Evolutionary conservation across 2,113 vertebrate genomes (phyloP).

Genomic region (Cynopterus brachyotis): DNA sequence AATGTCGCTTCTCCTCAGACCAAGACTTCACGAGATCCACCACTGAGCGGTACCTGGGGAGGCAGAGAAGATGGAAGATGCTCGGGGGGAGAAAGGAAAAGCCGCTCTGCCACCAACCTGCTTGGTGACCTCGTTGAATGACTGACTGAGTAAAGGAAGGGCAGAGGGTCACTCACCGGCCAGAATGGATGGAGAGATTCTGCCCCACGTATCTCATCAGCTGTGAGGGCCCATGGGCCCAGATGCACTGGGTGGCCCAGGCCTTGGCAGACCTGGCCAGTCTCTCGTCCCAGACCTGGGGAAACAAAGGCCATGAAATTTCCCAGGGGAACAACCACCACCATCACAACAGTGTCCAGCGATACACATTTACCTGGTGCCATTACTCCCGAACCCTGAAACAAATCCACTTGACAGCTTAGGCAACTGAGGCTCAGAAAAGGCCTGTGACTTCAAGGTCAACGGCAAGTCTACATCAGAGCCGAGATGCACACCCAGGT

Average conservation of each 20-base stretch:
- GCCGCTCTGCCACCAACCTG: background rate
- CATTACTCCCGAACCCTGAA: fast-evolving
- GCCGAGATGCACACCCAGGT: no score
- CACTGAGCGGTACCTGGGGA: slow-evolving; percentile 86
- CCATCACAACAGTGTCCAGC: no score
- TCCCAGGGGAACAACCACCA: no score
- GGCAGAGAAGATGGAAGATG: background rate
- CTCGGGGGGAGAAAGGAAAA: background rate
- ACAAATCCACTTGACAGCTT: background rate
- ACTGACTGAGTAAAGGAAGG: background rate
- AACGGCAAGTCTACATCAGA: background rate
- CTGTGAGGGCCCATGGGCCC: slow-evolving; percentile 91
- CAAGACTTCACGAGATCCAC: slow-evolving; percentile 90
- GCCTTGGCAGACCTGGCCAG: slow-evolving; percentile 89
- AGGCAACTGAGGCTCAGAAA: background rate
- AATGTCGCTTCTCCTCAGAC: slow-evolving; percentile 89
- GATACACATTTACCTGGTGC: no score
- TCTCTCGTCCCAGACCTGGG: slow-evolving; percentile 90
- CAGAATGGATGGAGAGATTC: slow-evolving; percentile 92
- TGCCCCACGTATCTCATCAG: slow-evolving; percentile 90
- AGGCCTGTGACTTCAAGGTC: background rate
- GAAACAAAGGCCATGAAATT: background rate
- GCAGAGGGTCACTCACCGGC: slow-evolving; percentile 83
- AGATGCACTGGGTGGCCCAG: slow-evolving; percentile 90
- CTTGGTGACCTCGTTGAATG: background rate